Evolutionary conservation across 2,113 vertebrate species (phyloP), one percentile per base, ranked within the genome.

Genomic region (Labeo rohita): DNA sequence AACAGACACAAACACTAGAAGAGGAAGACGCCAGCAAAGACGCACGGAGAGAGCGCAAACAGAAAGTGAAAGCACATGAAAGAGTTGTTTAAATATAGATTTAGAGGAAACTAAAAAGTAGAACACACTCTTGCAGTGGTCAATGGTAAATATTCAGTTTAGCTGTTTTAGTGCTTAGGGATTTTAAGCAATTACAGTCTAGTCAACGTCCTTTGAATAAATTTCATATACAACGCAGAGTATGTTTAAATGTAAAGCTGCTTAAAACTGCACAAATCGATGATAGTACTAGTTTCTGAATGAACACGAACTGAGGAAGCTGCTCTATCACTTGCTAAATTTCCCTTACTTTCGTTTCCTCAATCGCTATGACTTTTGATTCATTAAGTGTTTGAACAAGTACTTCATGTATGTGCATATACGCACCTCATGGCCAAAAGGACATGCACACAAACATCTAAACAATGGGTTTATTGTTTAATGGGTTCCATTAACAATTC

Each of bases 51-150:
- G 9, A 23, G 66, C 12, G 0, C 9, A 54, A 36, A 73, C 66
- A 74, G 68, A 84, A 73, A 84, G 82, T n/a, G 82, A 83, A 83
- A 83, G 65, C 0, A 36, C 10, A 73, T 68, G 12, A 63, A 43
- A 23, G 77, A 78, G 75, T 3, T 34, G 10, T 28, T 15, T 83
- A 83, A 68, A 83, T 83, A 70, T 68, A 83, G 63, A 83, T 70
- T 83, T 83, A 83, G 47, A 83, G 80, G 80, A 83, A 83, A 68
- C 65, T 21, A 70, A 70, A 70, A 83, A 70, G 63, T 70, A 83
- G 80, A 83, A 83, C 63, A 28, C 15, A 70, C 6, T 21, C 10
- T 54, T 70, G 80, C 9, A 70, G 50, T 36, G 63, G 18, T 52
- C 39, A 72, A 43, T 21, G 4, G 65, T 83, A 47, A 70, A 54